Conservation (phyloP, 1,140 invertebrate species). For the Caenorhabditis inopinata region DNA sequence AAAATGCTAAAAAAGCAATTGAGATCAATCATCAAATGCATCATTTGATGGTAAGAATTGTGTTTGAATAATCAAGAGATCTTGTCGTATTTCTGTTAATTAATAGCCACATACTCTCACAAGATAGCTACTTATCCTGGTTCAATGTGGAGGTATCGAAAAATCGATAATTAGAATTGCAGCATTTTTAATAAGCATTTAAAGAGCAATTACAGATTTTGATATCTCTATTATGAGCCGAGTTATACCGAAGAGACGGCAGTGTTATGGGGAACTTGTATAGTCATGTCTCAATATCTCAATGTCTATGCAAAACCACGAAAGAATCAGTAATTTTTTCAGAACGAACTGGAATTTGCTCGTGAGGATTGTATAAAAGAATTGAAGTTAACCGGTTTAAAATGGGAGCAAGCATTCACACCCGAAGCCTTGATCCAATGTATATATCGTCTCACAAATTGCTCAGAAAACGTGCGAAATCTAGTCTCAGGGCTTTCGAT, state of each 20-base stretch:
- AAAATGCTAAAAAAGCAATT: conserved; percentile 22
- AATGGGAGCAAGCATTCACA: conserved; percentile 31
- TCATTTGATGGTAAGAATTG: conserved; percentile 16
- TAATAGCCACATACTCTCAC: not conserved
- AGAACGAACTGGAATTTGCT: conserved; percentile 32
- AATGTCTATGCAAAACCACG: no score
- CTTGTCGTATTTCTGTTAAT: no score
- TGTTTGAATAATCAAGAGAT: no score
- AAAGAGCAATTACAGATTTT: no score
- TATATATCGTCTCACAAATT: not conserved
- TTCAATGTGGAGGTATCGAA: no score
- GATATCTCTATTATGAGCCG: no score
- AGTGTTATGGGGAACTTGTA: no score
- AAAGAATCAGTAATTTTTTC: not conserved
- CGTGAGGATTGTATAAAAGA: conserved; percentile 20
- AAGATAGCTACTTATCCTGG: no score
- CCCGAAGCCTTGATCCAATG: conserved; percentile 12
- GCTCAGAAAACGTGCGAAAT: not conserved
- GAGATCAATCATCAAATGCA: conserved; percentile 32
- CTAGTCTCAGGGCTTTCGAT: conserved; percentile 27
- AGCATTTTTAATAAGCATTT: no score
- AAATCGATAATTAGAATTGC: no score
- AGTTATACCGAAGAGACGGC: no score
- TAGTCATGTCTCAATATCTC: no score
- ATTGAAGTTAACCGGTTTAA: conserved; percentile 19